A percentile compares a stretch with the other conserved stretches of the same genome.
phyloP scores from a whole-genome alignment of 2,888 invertebrate species.

The Orthonychiurus folsomi region DNA sequence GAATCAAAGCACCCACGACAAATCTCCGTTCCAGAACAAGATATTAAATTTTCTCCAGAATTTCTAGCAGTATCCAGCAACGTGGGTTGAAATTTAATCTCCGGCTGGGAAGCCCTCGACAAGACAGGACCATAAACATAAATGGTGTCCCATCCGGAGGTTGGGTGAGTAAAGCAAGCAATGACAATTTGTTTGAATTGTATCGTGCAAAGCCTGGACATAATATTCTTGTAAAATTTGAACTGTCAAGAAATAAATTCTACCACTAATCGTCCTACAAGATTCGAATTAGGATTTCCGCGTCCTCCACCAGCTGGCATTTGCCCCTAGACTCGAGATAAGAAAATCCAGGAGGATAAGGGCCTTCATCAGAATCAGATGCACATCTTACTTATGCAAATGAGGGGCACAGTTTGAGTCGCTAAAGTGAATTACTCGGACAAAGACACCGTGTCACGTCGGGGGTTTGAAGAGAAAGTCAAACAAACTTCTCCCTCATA shows the following conservation, averaged over 20 bases:
- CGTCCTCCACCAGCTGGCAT: neutral
- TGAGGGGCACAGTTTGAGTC: conserved; percentile 3
- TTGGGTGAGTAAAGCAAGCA: neutral
- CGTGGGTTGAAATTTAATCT: conserved; percentile 1
- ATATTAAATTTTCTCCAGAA: too few relatives aligned
- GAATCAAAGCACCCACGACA: too few relatives aligned
- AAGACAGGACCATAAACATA: too few relatives aligned
- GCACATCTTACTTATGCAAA: conserved; percentile 10
- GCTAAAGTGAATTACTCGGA: conserved; percentile 7
- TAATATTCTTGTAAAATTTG: neutral
- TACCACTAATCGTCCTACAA: neutral
- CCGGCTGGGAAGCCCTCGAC: too few relatives aligned
- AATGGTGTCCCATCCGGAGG: too few relatives aligned
- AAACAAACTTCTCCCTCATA: neutral
- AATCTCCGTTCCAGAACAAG: too few relatives aligned
- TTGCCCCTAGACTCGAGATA: too few relatives aligned
- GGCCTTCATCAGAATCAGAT: neutral
- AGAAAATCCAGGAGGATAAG: neutral
- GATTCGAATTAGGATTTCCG: neutral
- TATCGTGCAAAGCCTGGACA: neutral
- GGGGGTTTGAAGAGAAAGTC: neutral
- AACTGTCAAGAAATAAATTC: neutral
- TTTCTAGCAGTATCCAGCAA: too few relatives aligned
- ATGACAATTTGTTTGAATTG: neutral
- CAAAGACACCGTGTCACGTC: neutral